Evolutionary conservation across 2,888 invertebrate species (phyloP), one percentile per base, ranked within the genome.

Genomic region (Melanchra persicariae): DNA sequence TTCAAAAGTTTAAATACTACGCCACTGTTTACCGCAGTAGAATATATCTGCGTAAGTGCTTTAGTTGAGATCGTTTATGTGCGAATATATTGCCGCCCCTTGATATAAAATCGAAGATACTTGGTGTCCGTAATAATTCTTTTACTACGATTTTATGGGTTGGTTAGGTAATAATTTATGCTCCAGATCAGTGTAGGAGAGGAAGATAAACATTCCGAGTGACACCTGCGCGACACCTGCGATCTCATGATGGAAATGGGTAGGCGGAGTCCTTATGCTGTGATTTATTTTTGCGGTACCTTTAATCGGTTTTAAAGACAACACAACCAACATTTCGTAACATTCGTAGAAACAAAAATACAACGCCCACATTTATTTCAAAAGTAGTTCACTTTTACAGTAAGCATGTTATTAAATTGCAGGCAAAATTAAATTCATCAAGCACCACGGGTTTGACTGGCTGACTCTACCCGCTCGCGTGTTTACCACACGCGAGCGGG

Each of bases 111-210:
- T 68, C 68, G 68, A 55, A 71, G 58, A 69, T 58, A 70, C 65
- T 74, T 57, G 54, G 74, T 47, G 70, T 58, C 66, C 68, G 79
- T 79, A 82, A 81, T 79, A 79, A 71, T 75, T 79, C 60, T 82
- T 79, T 74, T 71, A 79, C 64, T 67, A 71, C 75, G 26, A 82
- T 71, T 81, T 81, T 81, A 81, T 79, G 70, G 75, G 70, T 54
- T 69, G 67, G 49, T 68, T 62, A 55, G 67, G 59, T 66, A 78
- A 74, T 81, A 72, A 82, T 78, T 78, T 81, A 78, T 74, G 70
- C 49, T 45, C 15, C 37, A 49, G 52, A 62, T 79, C 63, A 37
- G 43, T 24, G 51, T 57, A 58, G 5, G n/a, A 51, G 51, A 52
- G 51, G 34, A 58, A 65, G 64, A 62, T 68, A 81, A 67, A 77